phyloP scores from a whole-genome alignment of 2,888 invertebrate genomes.

The Copidosoma aretas region DNA sequence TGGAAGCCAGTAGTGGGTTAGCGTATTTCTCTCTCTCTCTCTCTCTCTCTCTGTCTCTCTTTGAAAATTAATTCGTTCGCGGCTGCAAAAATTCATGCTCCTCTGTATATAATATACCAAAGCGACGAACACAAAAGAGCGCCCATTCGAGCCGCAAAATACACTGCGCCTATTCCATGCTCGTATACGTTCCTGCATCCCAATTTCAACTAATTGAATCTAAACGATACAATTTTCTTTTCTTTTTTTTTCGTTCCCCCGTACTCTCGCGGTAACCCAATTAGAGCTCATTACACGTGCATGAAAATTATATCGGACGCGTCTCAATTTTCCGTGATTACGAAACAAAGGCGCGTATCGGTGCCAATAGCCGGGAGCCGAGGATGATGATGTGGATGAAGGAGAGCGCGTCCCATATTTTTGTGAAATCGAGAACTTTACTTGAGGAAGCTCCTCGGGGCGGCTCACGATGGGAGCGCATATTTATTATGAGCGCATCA shows the following conservation, averaged over 20 bases:
- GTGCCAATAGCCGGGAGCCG: neutral
- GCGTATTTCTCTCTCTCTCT: constrained; percentile 1
- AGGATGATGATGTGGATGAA: too few relatives aligned
- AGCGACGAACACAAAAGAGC: neutral
- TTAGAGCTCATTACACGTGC: constrained; percentile 22
- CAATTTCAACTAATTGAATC: constrained; percentile 26
- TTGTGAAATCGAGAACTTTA: too few relatives aligned
- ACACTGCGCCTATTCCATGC: too few relatives aligned
- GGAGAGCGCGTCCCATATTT: too few relatives aligned
- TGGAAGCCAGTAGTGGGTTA: neutral
- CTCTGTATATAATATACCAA: too few relatives aligned
- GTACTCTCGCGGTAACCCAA: constrained; percentile 15
- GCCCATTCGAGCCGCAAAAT: too few relatives aligned
- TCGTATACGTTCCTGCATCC: constrained; percentile 10
- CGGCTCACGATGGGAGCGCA: neutral
- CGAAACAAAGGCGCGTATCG: neutral
- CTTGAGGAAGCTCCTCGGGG: too few relatives aligned
- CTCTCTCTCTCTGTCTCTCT: constrained; percentile 6
- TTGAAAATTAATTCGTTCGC: neutral
- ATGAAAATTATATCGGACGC: too few relatives aligned
- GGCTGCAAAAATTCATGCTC: constrained; percentile 1
- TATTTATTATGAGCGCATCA: constrained; percentile 1
- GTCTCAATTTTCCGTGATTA: neutral
- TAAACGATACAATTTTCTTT: neutral
- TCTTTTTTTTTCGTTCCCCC: too few relatives aligned